These are phyloP conservation scores for Pipistrellus nathusii DNA, from an alignment of 2,797 vertebrate genomes.

Conservation along the genomic window DNA sequence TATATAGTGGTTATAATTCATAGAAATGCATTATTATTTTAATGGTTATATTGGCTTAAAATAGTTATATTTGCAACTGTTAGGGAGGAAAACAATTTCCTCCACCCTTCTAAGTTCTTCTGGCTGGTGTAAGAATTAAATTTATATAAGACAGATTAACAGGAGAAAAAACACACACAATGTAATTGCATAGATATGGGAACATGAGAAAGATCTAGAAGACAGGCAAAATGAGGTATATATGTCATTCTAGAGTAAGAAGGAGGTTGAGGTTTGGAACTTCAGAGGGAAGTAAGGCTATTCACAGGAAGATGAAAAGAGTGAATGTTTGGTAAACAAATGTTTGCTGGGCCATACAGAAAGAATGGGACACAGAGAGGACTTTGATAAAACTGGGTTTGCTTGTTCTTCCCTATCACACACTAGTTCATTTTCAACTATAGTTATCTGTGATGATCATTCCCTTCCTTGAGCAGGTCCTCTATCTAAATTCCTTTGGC, in stretches of 20 bases:
- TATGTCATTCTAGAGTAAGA: background rate
- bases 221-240: background rate
- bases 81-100: background rate
- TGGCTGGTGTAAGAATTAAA: background rate
- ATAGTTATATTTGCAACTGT: background rate
- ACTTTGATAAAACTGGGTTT: background rate
- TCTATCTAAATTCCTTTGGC: background rate
- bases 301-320: background rate
- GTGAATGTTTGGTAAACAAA: background rate
- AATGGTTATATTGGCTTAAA: background rate
- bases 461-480: background rate
- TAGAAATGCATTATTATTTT: background rate
- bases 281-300: background rate
- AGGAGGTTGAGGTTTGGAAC: background rate
- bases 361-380: background rate
- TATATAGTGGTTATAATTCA: background rate
- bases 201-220: background rate
- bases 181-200: background rate
- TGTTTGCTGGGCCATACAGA: background rate
- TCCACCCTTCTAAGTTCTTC: background rate
- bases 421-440: background rate
- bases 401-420: background rate
- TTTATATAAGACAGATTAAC: background rate
- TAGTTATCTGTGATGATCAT: background rate
- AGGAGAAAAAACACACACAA: background rate